Evolutionary conservation across 2,797 vertebrate genomes (phyloP), one percentile per base, ranked within the genome.

Genomic region (Heterohyrax brucei): DNA sequence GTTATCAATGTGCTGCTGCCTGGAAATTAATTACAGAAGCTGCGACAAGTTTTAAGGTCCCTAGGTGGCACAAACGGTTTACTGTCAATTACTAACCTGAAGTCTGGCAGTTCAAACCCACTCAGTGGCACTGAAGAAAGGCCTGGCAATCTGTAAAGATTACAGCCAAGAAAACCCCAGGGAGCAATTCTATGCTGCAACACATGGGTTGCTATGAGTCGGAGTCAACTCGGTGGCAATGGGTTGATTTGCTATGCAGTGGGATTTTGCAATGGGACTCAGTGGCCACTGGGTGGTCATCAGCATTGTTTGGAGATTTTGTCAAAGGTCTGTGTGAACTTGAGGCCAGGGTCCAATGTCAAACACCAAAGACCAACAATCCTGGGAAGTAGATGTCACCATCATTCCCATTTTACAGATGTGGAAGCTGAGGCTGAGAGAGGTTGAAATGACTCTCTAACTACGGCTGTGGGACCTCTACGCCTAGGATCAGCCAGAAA

Each of bases 381-480:
- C 72, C 77, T 46, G 22, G 70, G 30, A 87, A 44, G 44, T 61
- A 61, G 87, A 56, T 30, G 62, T 44, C 77, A 48, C 30, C 18
- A 53, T 61, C 73, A 62, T 19, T 44, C 56, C 73, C 56, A 28
- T 75, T 95, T 95, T 46, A 50, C 79, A 77, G 81, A 48, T 62
- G 56, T 84, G 53, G 39, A 96, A 95, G 93, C 76, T 48, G 61
- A 92, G 50, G 75, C 87, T 56, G 7, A 28, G 46, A 59, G 53
- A 8, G 62, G 78, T 19, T 75, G 61, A 92, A 86, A 92, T 39
- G 88, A 72, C 75, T 61, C 39, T 16, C 33, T 22, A 59, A 9
- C 75, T 50, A 91, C 75, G 48, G 14, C 70, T 10, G 7, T 33
- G 18, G 68, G 24, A 21, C 12, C 56, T 66, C 33, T 19, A 66